phyloP scores from a whole-genome alignment of 2,113 vertebrate genomes.

The Otus sunia region DNA sequence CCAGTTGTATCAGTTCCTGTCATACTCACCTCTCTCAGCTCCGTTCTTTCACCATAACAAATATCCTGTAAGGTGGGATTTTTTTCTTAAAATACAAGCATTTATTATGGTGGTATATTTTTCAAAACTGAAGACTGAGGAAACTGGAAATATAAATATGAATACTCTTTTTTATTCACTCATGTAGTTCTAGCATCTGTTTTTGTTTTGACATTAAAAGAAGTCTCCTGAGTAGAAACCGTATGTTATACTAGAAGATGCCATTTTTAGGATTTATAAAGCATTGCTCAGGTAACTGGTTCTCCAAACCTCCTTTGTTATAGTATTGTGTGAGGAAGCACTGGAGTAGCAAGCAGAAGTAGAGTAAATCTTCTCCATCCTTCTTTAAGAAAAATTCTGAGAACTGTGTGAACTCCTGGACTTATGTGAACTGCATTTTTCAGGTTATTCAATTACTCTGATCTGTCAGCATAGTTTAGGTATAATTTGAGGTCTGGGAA shows the following conservation, averaged over 20 bases:
- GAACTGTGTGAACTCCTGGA: not conserved
- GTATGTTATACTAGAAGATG: not conserved
- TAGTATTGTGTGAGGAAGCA: not conserved
- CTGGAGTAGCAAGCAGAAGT: not conserved
- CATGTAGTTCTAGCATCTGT: not conserved
- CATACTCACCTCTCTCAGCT: not conserved
- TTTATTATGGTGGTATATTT: not conserved
- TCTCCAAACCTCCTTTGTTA: not conserved
- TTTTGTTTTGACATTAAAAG: slow-evolving; percentile 1
- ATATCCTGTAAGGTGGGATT: not conserved
- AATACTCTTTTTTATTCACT: not conserved
- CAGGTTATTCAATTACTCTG: not conserved
- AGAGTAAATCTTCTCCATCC: not conserved
- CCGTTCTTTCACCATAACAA: not conserved
- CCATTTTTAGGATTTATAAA: not conserved
- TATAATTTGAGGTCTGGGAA: not conserved
- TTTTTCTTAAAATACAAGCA: not conserved
- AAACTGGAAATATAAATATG: not conserved
- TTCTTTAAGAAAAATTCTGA: not conserved
- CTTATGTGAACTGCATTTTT: not conserved
- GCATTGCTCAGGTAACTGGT: not conserved
- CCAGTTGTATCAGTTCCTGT: not conserved
- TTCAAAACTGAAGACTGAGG: not conserved
- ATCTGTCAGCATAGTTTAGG: not conserved
- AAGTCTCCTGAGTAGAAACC: not conserved